A percentile compares a stretch with the other conserved stretches of the same genome.
phyloP scores from a whole-genome alignment of 1,140 invertebrate genomes.

The Tribolium madens region DNA sequence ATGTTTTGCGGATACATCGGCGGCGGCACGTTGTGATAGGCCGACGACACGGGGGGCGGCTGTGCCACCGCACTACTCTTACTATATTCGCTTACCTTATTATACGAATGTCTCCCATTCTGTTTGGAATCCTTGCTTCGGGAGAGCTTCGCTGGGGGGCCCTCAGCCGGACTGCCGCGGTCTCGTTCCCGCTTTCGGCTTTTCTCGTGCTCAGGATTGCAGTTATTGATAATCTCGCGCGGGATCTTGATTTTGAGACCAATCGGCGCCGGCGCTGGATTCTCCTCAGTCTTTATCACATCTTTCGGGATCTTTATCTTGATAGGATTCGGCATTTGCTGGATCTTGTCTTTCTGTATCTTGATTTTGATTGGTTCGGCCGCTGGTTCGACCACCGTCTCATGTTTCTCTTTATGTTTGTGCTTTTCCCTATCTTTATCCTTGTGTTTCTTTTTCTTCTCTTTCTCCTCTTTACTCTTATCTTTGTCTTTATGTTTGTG shows the following conservation, averaged over 20 bases:
- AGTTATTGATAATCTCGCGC: slow-evolving; percentile 66
- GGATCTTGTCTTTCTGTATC: slow-evolving; percentile 75
- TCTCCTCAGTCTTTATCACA: slow-evolving; percentile 66
- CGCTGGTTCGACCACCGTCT: slow-evolving; percentile 62
- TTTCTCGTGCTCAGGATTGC: slow-evolving; percentile 47
- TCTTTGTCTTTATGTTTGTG: slow-evolving; percentile 77
- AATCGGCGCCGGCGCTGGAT: background rate
- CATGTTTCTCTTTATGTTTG: slow-evolving; percentile 67
- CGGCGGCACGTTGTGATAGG: slow-evolving; percentile 29
- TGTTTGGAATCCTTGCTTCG: slow-evolving; percentile 60
- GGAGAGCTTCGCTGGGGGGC: slow-evolving; percentile 47
- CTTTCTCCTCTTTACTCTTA: slow-evolving; percentile 67
- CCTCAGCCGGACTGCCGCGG: slow-evolving; percentile 26
- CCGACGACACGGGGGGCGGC: slow-evolving; percentile 29
- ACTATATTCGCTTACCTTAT: slow-evolving; percentile 63
- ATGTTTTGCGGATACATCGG: slow-evolving; percentile 16
- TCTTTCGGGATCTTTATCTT: slow-evolving; percentile 78
- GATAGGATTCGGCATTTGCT: slow-evolving; percentile 55
- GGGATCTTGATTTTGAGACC: slow-evolving; percentile 71
- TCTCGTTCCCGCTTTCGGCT: slow-evolving; percentile 62
- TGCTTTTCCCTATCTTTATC: slow-evolving; percentile 71
- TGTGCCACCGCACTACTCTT: slow-evolving; percentile 47
- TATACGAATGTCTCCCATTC: slow-evolving; percentile 62
- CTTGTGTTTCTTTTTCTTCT: slow-evolving; percentile 75
- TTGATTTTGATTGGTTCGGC: slow-evolving; percentile 74